These are phyloP conservation scores for Parascotia fuliginaria DNA, from an alignment of 2,888 invertebrate species.

Conservation along the genomic window DNA sequence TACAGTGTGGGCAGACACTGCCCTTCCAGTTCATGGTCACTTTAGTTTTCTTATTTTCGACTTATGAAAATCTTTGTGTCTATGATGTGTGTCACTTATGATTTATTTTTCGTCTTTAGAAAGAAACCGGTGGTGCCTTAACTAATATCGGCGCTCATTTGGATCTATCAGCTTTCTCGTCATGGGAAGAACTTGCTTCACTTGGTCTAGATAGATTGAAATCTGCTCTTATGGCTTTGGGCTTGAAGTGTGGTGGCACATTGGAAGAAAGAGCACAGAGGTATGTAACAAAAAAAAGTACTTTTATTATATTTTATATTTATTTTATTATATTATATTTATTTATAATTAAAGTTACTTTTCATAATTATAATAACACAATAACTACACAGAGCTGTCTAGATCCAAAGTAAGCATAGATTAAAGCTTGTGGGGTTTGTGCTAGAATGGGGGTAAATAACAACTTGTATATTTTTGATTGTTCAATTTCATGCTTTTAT, in stretches of 20 bases:
- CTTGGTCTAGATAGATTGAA: constrained; percentile 98
- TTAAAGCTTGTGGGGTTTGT: too few species aligned
- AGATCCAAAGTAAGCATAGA: too few species aligned
- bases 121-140: constrained; percentile 97
- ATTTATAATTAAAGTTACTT: too few species aligned
- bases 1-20: too few species aligned
- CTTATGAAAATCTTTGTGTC: not conserved
- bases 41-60: too few species aligned
- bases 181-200: constrained; percentile 98
- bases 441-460: too few species aligned
- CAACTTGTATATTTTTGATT: too few species aligned
- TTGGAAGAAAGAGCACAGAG: constrained; percentile 98
- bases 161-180: constrained; percentile 98
- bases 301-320: not conserved
- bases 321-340: not conserved
- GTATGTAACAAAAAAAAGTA: constrained; percentile 43
- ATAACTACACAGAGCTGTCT: too few species aligned
- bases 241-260: constrained; percentile 99
- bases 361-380: too few species aligned
- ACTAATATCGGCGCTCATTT: constrained; percentile 98
- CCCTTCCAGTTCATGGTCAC: too few species aligned
- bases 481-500: too few species aligned
- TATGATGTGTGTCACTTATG: not conserved
- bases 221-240: constrained; percentile 97
- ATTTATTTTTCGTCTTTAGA: constrained; percentile 74